Evolutionary conservation across 2,113 vertebrate genomes (phyloP).

Genomic region (Lophura nycthemera): DNA sequence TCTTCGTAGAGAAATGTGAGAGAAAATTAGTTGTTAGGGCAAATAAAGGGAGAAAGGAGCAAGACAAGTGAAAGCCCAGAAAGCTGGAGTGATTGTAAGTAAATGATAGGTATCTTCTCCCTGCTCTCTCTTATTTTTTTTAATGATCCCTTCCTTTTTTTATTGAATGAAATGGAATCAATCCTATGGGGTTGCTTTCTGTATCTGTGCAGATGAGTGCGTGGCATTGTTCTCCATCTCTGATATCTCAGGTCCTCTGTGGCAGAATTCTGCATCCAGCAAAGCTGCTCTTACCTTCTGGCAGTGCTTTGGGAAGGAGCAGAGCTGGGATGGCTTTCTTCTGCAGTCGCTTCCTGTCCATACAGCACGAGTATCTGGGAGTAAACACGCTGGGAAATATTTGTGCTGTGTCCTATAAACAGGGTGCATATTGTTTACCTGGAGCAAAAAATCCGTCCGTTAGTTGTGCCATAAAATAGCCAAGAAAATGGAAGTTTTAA

Average conservation of each 20-base stretch:
- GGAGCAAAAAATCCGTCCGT: not conserved
- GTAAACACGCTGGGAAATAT: constrained; percentile 5
- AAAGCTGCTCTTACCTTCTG: not conserved
- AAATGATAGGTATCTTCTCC: fast-evolving
- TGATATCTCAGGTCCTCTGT: not conserved
- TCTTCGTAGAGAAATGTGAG: not conserved
- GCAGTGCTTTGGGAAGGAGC: not conserved
- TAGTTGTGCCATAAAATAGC: not conserved
- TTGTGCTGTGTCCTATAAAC: constrained; percentile 28
- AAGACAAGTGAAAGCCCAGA: not conserved
- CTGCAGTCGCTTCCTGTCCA: not conserved
- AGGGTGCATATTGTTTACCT: constrained; percentile 46
- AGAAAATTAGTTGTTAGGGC: not conserved
- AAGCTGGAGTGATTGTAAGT: not conserved
- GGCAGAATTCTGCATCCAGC: not conserved
- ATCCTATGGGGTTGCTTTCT: fast-evolving
- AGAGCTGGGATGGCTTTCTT: not conserved
- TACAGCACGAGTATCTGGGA: not conserved
- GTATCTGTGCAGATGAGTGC: not conserved
- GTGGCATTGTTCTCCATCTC: not conserved
- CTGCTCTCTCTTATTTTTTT: not conserved
- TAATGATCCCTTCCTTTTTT: not conserved
- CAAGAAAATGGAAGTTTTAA: not conserved
- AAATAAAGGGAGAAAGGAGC: not conserved
- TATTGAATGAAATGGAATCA: not conserved